phyloP scores from a whole-genome alignment of 2,113 vertebrate species.

The Herpailurus yagouaroundi region DNA sequence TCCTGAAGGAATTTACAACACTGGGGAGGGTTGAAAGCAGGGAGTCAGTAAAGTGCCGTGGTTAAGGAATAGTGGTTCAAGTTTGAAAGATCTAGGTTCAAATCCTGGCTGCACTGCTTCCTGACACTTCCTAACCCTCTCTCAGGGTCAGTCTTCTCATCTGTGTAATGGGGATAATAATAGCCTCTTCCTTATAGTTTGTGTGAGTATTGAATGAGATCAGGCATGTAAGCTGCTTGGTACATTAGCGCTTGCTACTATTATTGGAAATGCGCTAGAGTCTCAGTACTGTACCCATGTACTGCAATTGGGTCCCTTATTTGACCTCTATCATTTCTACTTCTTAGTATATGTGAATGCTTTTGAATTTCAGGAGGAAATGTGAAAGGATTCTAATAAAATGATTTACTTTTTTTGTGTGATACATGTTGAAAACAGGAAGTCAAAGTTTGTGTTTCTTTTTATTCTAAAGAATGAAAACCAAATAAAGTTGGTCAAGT shows the following conservation, averaged over 20 bases:
- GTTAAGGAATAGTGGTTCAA: not conserved
- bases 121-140: not conserved
- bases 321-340: not conserved
- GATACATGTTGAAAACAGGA: not conserved
- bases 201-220: not conserved
- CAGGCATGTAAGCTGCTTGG: not conserved
- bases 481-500: not conserved
- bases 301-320: not conserved
- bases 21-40: not conserved
- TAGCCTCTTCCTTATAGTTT: not conserved
- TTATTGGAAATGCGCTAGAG: not conserved
- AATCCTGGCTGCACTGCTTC: not conserved
- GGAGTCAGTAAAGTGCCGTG: not conserved
- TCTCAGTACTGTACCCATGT: not conserved
- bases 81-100: not conserved
- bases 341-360: not conserved
- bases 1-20: not conserved
- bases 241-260: not conserved
- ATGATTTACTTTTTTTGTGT: not conserved
- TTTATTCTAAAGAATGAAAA: slow-evolving; percentile 17
- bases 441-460: not conserved
- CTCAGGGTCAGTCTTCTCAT: not conserved
- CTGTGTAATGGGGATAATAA: not conserved
- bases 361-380: slow-evolving; percentile 44
- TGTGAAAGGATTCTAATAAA: slow-evolving; percentile 22